phyloP scores from a whole-genome alignment of 1,140 invertebrate genomes.

The Drosophila tropicalis region DNA sequence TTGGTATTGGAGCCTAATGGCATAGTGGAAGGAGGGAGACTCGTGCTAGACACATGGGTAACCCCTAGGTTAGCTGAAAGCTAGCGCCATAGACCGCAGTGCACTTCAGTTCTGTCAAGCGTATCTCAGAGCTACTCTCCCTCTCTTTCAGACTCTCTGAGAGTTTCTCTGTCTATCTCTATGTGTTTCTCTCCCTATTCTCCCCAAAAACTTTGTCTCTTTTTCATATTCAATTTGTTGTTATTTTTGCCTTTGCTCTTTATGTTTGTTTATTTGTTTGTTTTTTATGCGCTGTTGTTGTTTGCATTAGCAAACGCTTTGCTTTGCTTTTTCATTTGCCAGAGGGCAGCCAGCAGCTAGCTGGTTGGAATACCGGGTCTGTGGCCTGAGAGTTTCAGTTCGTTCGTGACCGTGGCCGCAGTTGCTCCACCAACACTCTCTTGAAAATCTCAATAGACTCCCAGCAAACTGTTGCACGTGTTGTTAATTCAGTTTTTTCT shows the following conservation, averaged over 20 bases:
- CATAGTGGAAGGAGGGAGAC: neutral
- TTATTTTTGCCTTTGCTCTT: conserved; percentile 55
- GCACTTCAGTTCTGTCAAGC: conserved; percentile 34
- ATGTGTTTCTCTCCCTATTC: neutral
- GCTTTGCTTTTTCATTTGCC: conserved; percentile 16
- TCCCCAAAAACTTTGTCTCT: conserved; percentile 44
- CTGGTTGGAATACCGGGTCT: conserved; percentile 39
- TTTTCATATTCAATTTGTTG: conserved; percentile 56
- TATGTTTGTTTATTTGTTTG: conserved; percentile 53
- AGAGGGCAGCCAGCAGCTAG: conserved; percentile 24
- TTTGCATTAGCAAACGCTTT: conserved; percentile 46
- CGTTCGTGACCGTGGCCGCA: conserved; percentile 70
- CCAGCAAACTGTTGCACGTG: conserved; percentile 58
- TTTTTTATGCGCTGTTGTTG: conserved; percentile 38
- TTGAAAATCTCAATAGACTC: conserved; percentile 14
- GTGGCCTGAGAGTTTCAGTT: conserved; percentile 73
- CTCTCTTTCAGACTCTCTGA: neutral
- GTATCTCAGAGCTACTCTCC: conserved; percentile 22
- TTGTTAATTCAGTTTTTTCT: neutral
- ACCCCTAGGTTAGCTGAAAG: conserved; percentile 4
- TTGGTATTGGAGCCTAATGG: neutral
- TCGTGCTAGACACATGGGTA: neutral
- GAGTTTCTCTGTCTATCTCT: too few species aligned
- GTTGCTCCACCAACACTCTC: conserved; percentile 32
- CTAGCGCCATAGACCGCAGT: conserved; percentile 21